Conservation (phyloP, 2,888 invertebrate species). For the Mythimna lalbum region DNA sequence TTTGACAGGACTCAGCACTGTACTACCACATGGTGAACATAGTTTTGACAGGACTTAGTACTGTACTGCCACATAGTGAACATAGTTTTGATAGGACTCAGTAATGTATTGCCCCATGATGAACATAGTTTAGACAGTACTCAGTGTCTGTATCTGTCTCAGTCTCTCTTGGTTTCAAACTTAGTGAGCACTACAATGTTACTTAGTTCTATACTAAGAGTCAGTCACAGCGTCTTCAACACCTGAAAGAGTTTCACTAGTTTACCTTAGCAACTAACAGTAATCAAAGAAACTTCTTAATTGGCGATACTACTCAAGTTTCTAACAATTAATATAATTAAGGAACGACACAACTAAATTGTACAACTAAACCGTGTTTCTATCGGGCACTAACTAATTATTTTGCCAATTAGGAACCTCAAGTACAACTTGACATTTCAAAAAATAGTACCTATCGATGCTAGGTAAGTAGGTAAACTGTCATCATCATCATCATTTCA, state of each 20-base stretch:
- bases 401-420: slow-evolving; percentile 7
- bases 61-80: no score
- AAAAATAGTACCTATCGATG: background rate
- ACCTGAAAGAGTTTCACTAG: background rate
- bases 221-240: background rate
- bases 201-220: background rate
- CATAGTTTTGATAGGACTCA: no score
- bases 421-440: no score
- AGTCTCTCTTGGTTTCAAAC: no score
- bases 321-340: slow-evolving; percentile 29
- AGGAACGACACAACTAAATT: slow-evolving; percentile 23
- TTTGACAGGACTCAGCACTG: no score
- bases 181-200: background rate
- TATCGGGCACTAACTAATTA: slow-evolving; percentile 12
- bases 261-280: slow-evolving; percentile 17
- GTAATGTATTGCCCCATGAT: no score
- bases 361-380: slow-evolving; percentile 13
- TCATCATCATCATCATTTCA: no score
- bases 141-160: no score
- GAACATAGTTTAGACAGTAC: no score
- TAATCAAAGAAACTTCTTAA: slow-evolving; percentile 44
- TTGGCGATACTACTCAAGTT: slow-evolving; percentile 33
- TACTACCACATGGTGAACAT: no score
- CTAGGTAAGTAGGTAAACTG: background rate
- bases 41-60: no score